phyloP scores from a whole-genome alignment of 2,797 vertebrate genomes.

The Karalla daura region DNA sequence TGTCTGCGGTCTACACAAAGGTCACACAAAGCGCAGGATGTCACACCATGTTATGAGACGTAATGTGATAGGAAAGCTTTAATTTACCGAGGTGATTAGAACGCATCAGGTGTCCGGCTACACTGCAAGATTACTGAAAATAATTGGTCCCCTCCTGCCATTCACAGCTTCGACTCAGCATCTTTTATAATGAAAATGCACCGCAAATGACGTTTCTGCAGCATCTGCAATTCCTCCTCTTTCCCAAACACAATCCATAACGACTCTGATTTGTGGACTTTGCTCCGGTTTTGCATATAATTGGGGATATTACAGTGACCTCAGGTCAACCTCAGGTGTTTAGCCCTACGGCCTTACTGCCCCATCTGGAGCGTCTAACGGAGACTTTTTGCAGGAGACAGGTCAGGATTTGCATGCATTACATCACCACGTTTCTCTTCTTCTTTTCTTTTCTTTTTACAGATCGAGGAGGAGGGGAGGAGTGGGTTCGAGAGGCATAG shows the following conservation, averaged over 20 bases:
- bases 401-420: slow-evolving; percentile 22
- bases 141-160: slow-evolving; percentile 19
- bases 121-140: slow-evolving; percentile 18
- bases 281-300: slow-evolving; percentile 1
- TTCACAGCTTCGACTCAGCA: background rate
- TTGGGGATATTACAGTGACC: no score
- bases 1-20: slow-evolving; percentile 2
- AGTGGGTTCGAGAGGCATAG: background rate
- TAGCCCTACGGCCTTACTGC: background rate
- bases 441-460: no score
- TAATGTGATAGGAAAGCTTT: slow-evolving; percentile 25
- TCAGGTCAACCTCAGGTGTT: no score
- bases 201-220: slow-evolving; percentile 5
- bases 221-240: slow-evolving; percentile 16
- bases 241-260: background rate
- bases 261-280: slow-evolving; percentile 18
- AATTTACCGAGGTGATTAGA: slow-evolving; percentile 35
- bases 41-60: background rate
- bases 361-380: no score
- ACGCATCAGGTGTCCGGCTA: slow-evolving; percentile 2
- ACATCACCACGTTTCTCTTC: no score
- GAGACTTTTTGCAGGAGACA: no score
- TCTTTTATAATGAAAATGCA: slow-evolving; percentile 20
- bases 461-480: background rate
- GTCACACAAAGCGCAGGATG: slow-evolving; percentile 2